Evolutionary conservation across 2,888 invertebrate genomes (phyloP).

Genomic region (Phyllotreta cruciferae): DNA sequence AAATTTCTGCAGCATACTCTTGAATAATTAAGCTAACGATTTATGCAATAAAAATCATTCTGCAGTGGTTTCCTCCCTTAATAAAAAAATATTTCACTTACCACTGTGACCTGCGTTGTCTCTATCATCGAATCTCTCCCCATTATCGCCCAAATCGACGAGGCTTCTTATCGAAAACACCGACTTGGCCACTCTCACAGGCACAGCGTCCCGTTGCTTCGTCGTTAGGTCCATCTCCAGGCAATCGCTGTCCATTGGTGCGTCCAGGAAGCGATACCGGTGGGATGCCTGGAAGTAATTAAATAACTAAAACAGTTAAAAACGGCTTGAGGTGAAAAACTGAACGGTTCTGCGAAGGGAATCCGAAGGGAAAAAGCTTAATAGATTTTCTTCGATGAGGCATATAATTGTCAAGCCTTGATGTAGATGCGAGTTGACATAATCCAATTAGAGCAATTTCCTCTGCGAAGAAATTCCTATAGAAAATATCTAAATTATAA

Average conservation of each 20-base stretch:
- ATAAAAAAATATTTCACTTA: conserved; percentile 36
- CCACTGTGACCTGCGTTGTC: conserved; percentile 33
- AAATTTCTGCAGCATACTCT: too few relatives aligned
- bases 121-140: conserved; percentile 46
- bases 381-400: background rate
- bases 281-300: background rate
- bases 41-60: too few relatives aligned
- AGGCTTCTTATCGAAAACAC: conserved; percentile 67
- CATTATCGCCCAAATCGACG: conserved; percentile 64
- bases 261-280: background rate
- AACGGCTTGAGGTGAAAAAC: background rate
- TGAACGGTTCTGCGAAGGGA: background rate
- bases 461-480: conserved; percentile 27
- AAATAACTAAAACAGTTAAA: background rate
- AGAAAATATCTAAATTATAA: conserved; percentile 34
- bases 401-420: conserved; percentile 4
- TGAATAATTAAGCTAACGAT: too few relatives aligned
- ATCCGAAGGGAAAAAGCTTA: background rate
- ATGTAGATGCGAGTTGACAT: conserved; percentile 20
- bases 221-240: conserved; percentile 64
- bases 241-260: conserved; percentile 49
- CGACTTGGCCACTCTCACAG: conserved; percentile 66
- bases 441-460: conserved; percentile 34
- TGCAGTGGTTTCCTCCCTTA: too few relatives aligned
- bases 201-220: conserved; percentile 59